Evolutionary conservation across 2,113 vertebrate species (phyloP).

Genomic region (Phalacrocorax brasilianus): DNA sequence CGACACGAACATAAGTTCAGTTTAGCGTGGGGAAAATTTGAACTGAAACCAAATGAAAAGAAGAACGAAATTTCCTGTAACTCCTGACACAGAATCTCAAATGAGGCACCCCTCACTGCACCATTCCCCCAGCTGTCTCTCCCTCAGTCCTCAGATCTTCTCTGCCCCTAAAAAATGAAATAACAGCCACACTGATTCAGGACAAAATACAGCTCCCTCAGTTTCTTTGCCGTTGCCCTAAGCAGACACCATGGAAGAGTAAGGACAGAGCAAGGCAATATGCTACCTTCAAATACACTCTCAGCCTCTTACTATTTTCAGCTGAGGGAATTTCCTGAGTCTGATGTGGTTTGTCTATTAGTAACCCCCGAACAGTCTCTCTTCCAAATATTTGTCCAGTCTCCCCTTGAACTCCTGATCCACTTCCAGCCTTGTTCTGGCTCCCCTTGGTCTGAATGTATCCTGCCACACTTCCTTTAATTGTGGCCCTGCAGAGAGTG

Average conservation of each 20-base stretch:
- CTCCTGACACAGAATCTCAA: not conserved
- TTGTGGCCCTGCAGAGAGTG: not conserved
- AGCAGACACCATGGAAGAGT: not conserved
- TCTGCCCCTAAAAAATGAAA: not conserved
- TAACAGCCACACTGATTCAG: not conserved
- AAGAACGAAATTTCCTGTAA: not conserved
- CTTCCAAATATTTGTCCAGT: not conserved
- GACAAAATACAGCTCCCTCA: not conserved
- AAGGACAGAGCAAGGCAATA: not conserved
- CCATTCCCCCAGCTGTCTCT: rapidly evolving
- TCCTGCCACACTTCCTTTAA: constrained; percentile 23
- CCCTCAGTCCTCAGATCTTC: not conserved
- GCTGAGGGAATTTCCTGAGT: constrained; percentile 19
- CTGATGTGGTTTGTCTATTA: not conserved
- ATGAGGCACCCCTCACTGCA: rapidly evolving
- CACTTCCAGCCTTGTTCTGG: not conserved
- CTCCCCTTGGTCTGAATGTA: not conserved
- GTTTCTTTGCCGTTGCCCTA: not conserved
- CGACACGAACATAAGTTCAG: not conserved
- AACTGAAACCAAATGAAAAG: not conserved
- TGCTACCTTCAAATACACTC: not conserved
- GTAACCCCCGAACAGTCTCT: not conserved
- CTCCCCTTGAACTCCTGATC: constrained; percentile 9
- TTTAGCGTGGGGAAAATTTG: not conserved
- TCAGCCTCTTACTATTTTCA: not conserved